Percentiles rank a stretch among this genome's conserved stretches.
phyloP scores from a whole-genome alignment of 2,797 vertebrate species.

The Australoheros facetus region DNA sequence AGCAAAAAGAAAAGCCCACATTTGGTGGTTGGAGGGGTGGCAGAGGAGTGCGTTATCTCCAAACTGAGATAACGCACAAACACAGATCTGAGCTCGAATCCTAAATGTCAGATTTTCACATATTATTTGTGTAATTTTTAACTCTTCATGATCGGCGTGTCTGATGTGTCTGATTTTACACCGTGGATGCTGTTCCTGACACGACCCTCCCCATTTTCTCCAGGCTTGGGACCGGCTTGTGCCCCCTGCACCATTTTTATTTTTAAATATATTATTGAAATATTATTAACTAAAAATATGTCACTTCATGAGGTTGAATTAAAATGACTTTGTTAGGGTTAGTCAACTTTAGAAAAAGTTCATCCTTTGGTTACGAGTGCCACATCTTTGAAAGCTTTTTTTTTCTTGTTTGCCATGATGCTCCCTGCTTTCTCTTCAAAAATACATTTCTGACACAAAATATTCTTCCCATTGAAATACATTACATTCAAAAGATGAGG shows the following conservation, averaged over 20 bases:
- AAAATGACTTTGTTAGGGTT: not conserved
- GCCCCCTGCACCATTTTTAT: not conserved
- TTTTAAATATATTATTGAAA: not conserved
- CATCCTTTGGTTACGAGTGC: not conserved
- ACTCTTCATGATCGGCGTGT: not conserved
- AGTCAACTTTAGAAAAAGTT: not conserved
- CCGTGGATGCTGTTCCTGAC: not conserved
- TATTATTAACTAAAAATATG: not conserved
- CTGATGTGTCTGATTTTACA: constrained; percentile 1
- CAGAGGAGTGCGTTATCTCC: not conserved
- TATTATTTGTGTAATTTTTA: not conserved
- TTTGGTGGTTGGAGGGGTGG: rapidly evolving
- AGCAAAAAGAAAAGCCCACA: not conserved
- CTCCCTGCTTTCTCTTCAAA: not conserved
- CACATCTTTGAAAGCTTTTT: not conserved
- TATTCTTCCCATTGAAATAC: no score
- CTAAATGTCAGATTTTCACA: not conserved
- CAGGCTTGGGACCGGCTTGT: not conserved
- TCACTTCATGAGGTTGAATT: not conserved
- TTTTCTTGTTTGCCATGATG: not conserved
- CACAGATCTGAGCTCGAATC: not conserved
- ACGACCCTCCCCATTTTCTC: not conserved
- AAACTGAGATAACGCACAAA: no score
- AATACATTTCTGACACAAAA: not conserved
- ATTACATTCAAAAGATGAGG: not conserved